Conservation (phyloP, 2,113 vertebrate genomes). For the Ciconia stormi region DNA sequence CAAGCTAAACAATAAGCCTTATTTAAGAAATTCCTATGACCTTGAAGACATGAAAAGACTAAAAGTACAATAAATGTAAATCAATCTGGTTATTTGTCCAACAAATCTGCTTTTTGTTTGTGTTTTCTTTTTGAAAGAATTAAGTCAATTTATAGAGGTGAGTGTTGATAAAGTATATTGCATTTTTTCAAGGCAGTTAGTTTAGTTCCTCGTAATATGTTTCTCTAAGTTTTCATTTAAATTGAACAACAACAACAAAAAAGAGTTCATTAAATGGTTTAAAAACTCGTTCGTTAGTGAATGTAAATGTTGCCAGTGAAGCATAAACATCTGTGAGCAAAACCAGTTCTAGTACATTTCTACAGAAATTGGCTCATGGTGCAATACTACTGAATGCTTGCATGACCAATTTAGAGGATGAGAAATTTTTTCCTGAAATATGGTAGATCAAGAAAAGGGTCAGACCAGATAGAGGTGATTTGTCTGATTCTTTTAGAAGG, state of each 20-base stretch:
- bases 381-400: neutral
- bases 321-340: neutral
- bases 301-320: neutral
- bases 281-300: neutral
- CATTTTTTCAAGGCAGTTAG: neutral
- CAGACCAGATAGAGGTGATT: neutral
- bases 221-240: neutral
- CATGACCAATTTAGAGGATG: fast-evolving
- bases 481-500: neutral
- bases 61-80: neutral
- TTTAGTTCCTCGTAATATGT: neutral
- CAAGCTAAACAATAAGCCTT: fast-evolving
- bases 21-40: neutral
- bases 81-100: neutral
- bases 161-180: neutral
- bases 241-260: neutral
- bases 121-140: neutral
- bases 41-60: neutral
- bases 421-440: neutral
- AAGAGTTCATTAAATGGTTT: neutral
- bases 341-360: neutral
- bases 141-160: neutral
- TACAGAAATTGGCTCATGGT: fast-evolving
- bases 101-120: fast-evolving
- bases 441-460: neutral